Percentiles rank a stretch among this genome's conserved stretches.
Conservation (phyloP, 2,888 invertebrate species). For the Labia minor region DNA sequence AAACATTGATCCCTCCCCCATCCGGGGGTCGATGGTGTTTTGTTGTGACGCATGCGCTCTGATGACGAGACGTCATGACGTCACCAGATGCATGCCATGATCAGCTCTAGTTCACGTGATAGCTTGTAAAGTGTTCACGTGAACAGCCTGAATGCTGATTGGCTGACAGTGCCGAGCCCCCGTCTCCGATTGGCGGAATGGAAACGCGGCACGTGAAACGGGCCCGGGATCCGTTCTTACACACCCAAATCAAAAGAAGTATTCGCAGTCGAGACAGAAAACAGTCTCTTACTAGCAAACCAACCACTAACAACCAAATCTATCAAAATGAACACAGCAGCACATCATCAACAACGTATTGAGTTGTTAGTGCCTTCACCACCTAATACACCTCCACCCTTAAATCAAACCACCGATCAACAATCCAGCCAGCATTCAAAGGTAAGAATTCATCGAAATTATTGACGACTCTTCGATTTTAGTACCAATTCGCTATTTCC, state of each 20-base stretch:
- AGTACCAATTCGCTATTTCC: too few relatives aligned
- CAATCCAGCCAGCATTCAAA: too few relatives aligned
- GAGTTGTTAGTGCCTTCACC: constrained; percentile 22
- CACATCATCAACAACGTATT: neutral
- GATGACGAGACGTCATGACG: constrained; percentile 38
- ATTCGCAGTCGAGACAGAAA: neutral
- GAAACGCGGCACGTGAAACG: constrained; percentile 29
- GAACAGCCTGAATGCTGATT: constrained; percentile 46
- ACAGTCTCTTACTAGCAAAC: constrained; percentile 2
- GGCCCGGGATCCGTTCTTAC: constrained; percentile 1
- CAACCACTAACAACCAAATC: constrained; percentile 37
- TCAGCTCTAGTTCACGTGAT: constrained; percentile 79
- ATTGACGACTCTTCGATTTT: too few relatives aligned
- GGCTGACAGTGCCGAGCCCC: constrained; percentile 60
- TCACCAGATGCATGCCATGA: constrained; percentile 47
- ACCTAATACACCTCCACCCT: constrained; percentile 24
- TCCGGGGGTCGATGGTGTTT: too few relatives aligned
- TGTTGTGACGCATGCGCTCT: constrained; percentile 50
- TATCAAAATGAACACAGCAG: neutral
- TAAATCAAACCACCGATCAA: constrained; percentile 5
- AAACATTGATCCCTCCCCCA: constrained; percentile 32
- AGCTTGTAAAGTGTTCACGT: constrained; percentile 66
- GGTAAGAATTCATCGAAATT: too few relatives aligned
- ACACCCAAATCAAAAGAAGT: constrained; percentile 16
- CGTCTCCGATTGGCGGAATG: constrained; percentile 46